Evolutionary conservation across 53 echinoderm and acorn worm genomes (phyloP), one percentile per base, ranked within the genome.

Genomic region (Stichopus horrens): DNA sequence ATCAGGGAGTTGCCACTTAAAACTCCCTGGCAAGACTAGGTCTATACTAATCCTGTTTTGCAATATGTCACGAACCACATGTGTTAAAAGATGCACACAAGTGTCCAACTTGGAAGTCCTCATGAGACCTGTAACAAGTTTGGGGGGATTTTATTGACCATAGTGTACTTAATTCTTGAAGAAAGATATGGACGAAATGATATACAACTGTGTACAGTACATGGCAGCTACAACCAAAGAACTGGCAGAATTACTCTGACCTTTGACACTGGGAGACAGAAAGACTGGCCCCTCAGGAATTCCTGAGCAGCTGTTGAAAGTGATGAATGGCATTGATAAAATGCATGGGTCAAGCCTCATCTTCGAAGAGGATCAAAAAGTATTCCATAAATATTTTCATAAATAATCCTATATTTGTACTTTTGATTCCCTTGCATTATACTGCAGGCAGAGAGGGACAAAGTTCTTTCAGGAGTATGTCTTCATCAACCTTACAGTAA

Each of bases 121-220:
- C 11, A 11, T 59, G 8, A 37, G 37, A 37, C 37, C 37, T 37
- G 37, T 37, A 9, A 9, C 59, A 59, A 59, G 59, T 59, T 59
- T 59, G 59, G 59, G 37, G 11, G 8, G 18, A 71, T 71, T 71
- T 71, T 13, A 71, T 71, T 71, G 71, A 71, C 71, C 71, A 71
- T 71, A 18, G 7, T 16, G 16, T 71, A 71, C 71, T 71, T 71
- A 16, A 71, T 71, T 18, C 71, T n/a, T 7, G n/a, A 16, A 7
- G 14, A 18, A n/a, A 71, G n/a, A 71, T 63, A 4, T 4, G 71
- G 18, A 20, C 71, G 37, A 37, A 71, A 20, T 71, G 71, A 71
- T 71, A 71, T 71, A 71, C 71, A 71, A 71, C 71, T 76, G 77
- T 76, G 77, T 76, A 76, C 9, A 76, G 52, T 23, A 76, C 77